phyloP scores from a whole-genome alignment of 2,888 invertebrate species.

The Agrochola lota region DNA sequence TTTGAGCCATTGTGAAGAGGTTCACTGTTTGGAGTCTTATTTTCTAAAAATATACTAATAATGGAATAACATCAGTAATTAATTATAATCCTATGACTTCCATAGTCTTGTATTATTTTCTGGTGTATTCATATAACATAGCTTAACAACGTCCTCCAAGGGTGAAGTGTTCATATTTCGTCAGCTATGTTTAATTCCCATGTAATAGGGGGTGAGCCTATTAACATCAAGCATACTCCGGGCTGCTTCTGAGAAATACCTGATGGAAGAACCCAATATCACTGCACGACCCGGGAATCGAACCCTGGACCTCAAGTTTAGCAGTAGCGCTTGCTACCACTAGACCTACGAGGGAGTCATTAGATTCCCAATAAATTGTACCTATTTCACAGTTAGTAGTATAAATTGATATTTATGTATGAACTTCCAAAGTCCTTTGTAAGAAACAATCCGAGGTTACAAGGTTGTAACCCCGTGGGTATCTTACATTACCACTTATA shows the following conservation, averaged over 20 bases:
- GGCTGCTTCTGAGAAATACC: no score
- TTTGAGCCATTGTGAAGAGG: neutral
- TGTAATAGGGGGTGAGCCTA: no score
- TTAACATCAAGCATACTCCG: no score
- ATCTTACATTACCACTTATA: neutral
- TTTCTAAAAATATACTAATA: neutral
- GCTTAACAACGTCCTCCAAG: no score
- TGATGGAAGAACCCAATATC: no score
- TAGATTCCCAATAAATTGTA: conserved; percentile 10
- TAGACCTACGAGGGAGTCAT: no score
- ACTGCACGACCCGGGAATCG: no score
- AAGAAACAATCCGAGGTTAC: neutral
- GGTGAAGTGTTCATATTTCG: no score
- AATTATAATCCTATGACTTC: neutral
- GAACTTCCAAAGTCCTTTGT: conserved; percentile 12
- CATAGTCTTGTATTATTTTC: neutral
- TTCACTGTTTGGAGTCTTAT: neutral
- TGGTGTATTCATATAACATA: neutral
- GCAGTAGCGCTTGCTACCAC: no score
- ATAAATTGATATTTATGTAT: conserved; percentile 20
- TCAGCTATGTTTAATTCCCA: no score
- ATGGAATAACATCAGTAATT: neutral
- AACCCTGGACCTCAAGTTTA: no score
- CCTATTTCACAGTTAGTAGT: neutral
- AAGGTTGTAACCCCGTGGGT: neutral